Evolutionary conservation across 1,140 invertebrate species (phyloP).

Genomic region (Theocolax elegans): DNA sequence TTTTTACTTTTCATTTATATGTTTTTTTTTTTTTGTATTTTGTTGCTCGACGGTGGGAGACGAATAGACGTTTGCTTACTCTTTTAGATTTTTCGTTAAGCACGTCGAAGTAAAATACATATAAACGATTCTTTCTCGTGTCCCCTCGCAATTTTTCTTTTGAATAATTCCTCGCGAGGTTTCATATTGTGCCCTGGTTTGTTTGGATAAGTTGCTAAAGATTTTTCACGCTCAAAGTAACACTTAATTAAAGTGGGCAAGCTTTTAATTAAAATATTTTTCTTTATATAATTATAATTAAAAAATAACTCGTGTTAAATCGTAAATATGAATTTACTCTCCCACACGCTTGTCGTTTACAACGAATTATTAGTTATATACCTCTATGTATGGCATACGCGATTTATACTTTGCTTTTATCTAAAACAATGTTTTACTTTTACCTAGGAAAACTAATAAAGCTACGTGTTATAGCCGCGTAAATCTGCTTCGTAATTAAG

Average conservation of each 20-base stretch:
- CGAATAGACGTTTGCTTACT: background rate
- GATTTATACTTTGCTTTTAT: no score
- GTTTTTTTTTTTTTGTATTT: background rate
- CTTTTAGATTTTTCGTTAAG: background rate
- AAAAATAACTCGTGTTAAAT: slow-evolving; percentile 28
- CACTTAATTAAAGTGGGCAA: slow-evolving; percentile 34
- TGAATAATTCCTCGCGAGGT: slow-evolving; percentile 1
- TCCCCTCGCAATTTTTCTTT: background rate
- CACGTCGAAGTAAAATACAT: background rate
- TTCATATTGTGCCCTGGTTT: background rate
- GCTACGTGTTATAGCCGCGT: no score
- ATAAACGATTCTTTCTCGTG: slow-evolving; percentile 1
- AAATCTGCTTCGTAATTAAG: no score
- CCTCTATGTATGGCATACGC: no score
- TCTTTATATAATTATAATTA: slow-evolving; percentile 36
- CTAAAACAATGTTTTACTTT: no score
- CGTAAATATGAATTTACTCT: slow-evolving; percentile 17
- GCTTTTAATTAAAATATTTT: slow-evolving; percentile 36
- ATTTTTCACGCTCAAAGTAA: slow-evolving; percentile 6
- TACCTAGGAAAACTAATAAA: no score
- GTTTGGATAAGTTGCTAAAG: background rate
- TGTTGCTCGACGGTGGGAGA: background rate
- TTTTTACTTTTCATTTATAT: no score
- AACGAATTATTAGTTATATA: no score
- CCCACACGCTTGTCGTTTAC: no score